Evolutionary conservation across 2,113 vertebrate species (phyloP).

Genomic region (Naja naja): DNA sequence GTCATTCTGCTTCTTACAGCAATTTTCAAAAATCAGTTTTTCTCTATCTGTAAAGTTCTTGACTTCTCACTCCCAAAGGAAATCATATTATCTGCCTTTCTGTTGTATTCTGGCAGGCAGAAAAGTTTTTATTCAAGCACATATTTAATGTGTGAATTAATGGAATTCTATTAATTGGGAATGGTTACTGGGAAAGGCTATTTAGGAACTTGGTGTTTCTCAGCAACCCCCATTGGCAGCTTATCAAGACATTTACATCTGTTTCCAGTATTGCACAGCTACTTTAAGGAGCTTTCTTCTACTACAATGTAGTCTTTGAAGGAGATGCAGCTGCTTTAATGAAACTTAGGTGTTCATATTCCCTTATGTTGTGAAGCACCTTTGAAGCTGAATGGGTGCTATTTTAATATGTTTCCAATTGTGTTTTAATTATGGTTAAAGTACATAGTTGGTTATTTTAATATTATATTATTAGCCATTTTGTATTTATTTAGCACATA

Average conservation of each 20-base stretch:
- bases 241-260: neutral
- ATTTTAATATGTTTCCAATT: neutral
- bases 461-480: neutral
- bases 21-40: neutral
- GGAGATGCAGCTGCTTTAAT: neutral
- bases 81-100: neutral
- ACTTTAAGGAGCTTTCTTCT: neutral
- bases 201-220: neutral
- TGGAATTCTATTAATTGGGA: neutral
- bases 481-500: neutral
- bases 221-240: neutral
- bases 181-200: neutral
- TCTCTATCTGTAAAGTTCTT: neutral
- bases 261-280: neutral
- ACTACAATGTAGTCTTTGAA: neutral
- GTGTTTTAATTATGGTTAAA: neutral
- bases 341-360: neutral
- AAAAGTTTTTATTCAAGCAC: neutral
- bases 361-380: neutral
- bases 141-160: neutral
- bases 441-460: neutral
- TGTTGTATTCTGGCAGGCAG: neutral
- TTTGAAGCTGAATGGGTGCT: neutral
- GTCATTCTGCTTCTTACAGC: neutral
- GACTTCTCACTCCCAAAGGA: neutral